phyloP scores from a whole-genome alignment of 2,113 vertebrate genomes.

The Andinoacara biseriatus region DNA sequence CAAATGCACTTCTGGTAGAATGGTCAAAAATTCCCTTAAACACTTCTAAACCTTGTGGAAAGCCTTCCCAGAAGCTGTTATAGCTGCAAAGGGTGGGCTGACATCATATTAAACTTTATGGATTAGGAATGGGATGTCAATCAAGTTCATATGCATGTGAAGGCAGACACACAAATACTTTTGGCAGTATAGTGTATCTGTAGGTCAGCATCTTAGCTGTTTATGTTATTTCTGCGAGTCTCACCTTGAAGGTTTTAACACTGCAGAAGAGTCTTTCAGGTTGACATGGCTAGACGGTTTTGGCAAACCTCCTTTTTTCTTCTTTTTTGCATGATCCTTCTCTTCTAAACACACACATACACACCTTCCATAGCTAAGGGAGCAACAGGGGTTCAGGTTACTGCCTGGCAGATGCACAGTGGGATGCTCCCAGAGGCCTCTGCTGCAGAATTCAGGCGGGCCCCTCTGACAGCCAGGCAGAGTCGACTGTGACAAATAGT shows the following conservation, averaged over 20 bases:
- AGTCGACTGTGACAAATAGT: slow-evolving; percentile 67
- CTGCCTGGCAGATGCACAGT: slow-evolving; percentile 45
- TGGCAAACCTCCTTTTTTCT: neutral
- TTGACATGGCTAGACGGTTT: neutral
- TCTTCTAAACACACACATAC: neutral
- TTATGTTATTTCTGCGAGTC: neutral
- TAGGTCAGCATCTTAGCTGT: no score
- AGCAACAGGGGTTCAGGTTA: slow-evolving; percentile 50
- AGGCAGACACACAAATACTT: no score
- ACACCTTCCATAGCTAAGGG: neutral
- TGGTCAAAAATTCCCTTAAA: no score
- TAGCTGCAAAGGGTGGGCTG: no score
- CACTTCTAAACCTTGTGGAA: no score
- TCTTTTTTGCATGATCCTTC: neutral
- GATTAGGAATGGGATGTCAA: no score
- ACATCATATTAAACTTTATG: no score
- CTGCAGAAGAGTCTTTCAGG: no score
- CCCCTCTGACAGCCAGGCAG: slow-evolving; percentile 51
- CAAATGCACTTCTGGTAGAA: no score
- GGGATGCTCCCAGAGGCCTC: slow-evolving; percentile 63
- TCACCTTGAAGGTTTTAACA: neutral
- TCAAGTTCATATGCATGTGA: no score
- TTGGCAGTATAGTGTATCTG: no score
- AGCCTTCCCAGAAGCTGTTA: no score
- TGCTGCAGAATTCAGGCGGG: slow-evolving; percentile 37